These are phyloP conservation scores for Paralichthys olivaceus DNA, from an alignment of 2,113 vertebrate species.

Conservation along the genomic window DNA sequence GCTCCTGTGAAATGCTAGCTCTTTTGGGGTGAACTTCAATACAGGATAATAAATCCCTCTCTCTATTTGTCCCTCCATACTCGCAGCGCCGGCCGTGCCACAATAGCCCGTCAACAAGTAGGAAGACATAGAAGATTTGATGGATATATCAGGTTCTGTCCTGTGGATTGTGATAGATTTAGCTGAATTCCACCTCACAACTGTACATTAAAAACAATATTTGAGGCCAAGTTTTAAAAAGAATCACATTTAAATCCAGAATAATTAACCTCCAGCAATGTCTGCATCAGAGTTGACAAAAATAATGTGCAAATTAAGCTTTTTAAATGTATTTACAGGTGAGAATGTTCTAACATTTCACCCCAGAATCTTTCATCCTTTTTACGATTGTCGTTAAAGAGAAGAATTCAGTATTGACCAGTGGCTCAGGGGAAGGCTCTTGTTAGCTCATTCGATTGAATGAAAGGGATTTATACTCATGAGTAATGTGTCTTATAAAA, in stretches of 20 bases:
- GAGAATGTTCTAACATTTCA: slow-evolving; percentile 1
- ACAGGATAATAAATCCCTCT: slow-evolving; percentile 77
- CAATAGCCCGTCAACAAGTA: slow-evolving; percentile 72
- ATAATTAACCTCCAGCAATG: no score
- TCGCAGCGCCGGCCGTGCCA: slow-evolving; percentile 31
- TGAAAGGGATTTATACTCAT: neutral
- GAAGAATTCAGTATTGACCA: neutral
- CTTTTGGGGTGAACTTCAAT: slow-evolving; percentile 82
- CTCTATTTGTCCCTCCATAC: slow-evolving; percentile 43
- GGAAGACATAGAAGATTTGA: slow-evolving; percentile 41
- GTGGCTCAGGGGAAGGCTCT: neutral
- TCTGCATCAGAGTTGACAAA: no score
- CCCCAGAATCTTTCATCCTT: neutral
- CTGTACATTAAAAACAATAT: neutral
- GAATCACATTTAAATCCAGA: slow-evolving; percentile 4
- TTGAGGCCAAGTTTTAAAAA: slow-evolving; percentile 1
- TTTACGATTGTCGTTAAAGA: neutral
- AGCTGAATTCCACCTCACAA: slow-evolving; percentile 12
- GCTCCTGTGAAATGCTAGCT: slow-evolving; percentile 80
- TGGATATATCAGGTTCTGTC: slow-evolving; percentile 36
- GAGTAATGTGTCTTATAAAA: neutral
- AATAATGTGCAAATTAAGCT: neutral
- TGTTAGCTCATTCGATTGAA: no score
- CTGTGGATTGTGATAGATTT: slow-evolving; percentile 14
- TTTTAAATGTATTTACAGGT: slow-evolving; percentile 9